Evolutionary conservation across 2,113 vertebrate species (phyloP).

Genomic region (Stigmatopora argus): DNA sequence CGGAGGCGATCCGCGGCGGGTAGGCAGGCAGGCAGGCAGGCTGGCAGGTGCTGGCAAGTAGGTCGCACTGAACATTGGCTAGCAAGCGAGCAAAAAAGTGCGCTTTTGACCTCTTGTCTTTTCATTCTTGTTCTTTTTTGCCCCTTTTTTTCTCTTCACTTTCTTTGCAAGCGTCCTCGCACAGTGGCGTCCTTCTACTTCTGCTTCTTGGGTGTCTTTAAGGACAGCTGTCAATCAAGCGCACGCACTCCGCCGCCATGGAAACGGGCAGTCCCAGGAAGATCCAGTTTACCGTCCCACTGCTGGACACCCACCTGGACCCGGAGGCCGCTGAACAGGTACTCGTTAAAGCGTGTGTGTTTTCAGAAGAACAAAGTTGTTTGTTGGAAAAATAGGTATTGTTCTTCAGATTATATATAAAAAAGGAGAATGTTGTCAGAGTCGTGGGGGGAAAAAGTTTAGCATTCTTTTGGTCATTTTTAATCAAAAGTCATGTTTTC

Average conservation of each 20-base stretch:
- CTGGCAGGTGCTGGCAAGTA: constrained; percentile 38
- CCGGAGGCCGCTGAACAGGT: constrained; percentile 90
- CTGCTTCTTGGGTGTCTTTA: constrained; percentile 15
- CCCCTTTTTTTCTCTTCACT: constrained; percentile 14
- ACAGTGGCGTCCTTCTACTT: constrained; percentile 33
- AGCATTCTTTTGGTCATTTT: too few relatives aligned
- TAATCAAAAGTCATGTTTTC: too few relatives aligned
- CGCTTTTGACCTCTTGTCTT: constrained; percentile 14
- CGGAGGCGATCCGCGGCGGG: constrained; percentile 29
- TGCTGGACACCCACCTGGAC: constrained; percentile 87
- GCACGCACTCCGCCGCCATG: constrained; percentile 64
- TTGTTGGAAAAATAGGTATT: too few relatives aligned
- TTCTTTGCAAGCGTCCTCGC: constrained; percentile 9
- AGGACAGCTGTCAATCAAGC: constrained; percentile 16
- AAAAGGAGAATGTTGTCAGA: too few relatives aligned
- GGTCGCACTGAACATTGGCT: background rate
- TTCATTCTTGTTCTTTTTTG: constrained; percentile 3
- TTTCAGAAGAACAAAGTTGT: background rate
- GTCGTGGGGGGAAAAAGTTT: too few relatives aligned
- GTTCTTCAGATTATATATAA: too few relatives aligned
- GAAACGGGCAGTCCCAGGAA: constrained; percentile 83
- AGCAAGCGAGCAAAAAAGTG: constrained; percentile 19
- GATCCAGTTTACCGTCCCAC: constrained; percentile 87
- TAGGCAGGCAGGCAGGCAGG: constrained; percentile 28
- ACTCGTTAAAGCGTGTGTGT: background rate